phyloP scores from a whole-genome alignment of 2,113 vertebrate species.

The Oceanites oceanicus region DNA sequence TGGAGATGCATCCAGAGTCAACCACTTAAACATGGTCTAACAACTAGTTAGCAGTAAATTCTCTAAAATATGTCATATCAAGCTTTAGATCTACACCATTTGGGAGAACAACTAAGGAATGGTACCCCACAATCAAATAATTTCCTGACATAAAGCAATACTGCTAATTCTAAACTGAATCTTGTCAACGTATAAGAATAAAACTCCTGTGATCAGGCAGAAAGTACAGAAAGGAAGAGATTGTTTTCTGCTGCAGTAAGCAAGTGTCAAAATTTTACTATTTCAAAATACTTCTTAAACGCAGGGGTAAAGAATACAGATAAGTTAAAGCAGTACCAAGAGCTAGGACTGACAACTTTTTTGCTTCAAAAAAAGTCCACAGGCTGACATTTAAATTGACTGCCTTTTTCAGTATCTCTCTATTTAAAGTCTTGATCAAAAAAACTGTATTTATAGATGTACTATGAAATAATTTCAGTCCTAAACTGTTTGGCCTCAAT shows the following conservation, averaged over 20 bases:
- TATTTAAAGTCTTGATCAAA: background rate
- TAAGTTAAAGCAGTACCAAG: background rate
- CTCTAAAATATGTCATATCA: background rate
- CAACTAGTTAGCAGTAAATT: background rate
- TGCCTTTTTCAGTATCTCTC: background rate
- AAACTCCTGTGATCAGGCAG: background rate
- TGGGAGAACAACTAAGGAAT: background rate
- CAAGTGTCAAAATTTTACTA: background rate
- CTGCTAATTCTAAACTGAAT: background rate
- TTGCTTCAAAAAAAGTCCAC: background rate
- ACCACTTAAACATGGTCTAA: background rate
- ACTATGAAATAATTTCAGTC: background rate
- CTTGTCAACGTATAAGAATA: background rate
- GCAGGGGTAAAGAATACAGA: background rate
- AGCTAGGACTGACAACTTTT: background rate
- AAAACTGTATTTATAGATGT: background rate
- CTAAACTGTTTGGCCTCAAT: background rate
- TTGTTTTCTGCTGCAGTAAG: background rate
- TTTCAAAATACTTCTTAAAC: slow-evolving; percentile 4
- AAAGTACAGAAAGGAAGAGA: background rate
- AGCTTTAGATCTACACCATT: background rate
- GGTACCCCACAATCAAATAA: background rate
- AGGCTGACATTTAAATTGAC: slow-evolving; percentile 7
- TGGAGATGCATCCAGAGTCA: background rate
- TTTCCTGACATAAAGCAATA: background rate